Evolutionary conservation across 2,113 vertebrate species (phyloP).

Genomic region (Verasper variegatus): DNA sequence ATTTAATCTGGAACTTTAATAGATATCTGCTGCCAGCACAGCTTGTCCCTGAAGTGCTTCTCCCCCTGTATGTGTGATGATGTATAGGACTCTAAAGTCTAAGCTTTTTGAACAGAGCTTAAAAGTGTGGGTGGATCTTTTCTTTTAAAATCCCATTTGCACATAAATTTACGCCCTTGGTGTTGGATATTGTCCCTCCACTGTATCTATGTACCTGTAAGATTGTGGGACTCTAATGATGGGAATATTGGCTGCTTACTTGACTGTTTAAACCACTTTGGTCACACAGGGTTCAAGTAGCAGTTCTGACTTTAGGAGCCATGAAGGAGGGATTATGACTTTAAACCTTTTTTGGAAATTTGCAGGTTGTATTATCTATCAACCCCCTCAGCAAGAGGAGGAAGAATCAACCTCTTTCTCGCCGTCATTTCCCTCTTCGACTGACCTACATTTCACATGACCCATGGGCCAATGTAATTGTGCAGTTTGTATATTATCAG

Average conservation of each 20-base stretch:
- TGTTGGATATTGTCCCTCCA: slow-evolving; percentile 15
- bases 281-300: slow-evolving; percentile 2
- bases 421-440: slow-evolving; percentile 12
- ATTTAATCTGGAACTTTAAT: neutral
- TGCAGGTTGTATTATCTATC: slow-evolving; percentile 24
- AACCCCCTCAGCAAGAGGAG: neutral
- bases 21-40: neutral
- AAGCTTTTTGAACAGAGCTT: slow-evolving; percentile 16
- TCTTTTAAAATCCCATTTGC: slow-evolving; percentile 13
- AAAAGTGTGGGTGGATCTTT: neutral
- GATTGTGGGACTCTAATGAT: slow-evolving; percentile 19
- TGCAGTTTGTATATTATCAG: slow-evolving; percentile 27
- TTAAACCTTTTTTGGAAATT: slow-evolving; percentile 2
- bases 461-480: slow-evolving; percentile 21
- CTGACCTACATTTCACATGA: slow-evolving; percentile 31
- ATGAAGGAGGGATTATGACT: neutral
- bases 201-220: neutral
- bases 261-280: slow-evolving; percentile 4
- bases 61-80: slow-evolving; percentile 17
- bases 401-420: slow-evolving; percentile 10
- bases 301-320: neutral
- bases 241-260: slow-evolving; percentile 7
- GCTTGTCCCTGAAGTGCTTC: slow-evolving; percentile 40
- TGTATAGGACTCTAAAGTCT: slow-evolving; percentile 15
- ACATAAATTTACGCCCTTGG: slow-evolving; percentile 13